A percentile compares a stretch with the other conserved stretches of the same genome.
These are phyloP conservation scores for Phasia obesa DNA, from an alignment of 2,888 invertebrate genomes.

Conservation along the genomic window DNA sequence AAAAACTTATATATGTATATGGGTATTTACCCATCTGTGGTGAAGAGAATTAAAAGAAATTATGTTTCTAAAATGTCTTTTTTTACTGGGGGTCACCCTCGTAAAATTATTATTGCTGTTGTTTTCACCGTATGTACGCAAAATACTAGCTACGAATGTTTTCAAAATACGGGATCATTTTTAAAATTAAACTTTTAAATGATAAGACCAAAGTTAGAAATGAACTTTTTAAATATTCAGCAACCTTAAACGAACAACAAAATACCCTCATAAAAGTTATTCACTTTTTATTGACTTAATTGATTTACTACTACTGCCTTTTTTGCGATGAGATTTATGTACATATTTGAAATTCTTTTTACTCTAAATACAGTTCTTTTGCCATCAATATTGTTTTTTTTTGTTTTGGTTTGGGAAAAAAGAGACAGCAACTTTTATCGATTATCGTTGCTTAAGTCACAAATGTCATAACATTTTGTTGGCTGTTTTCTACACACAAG, in stretches of 20 bases:
- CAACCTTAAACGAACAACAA: slow-evolving; percentile 27
- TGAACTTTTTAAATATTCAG: slow-evolving; percentile 46
- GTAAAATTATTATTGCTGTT: no score
- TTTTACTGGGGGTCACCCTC: background rate
- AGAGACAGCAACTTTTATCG: background rate
- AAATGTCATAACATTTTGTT: slow-evolving; percentile 18
- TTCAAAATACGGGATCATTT: background rate
- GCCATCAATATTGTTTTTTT: slow-evolving; percentile 27
- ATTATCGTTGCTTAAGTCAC: background rate
- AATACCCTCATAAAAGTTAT: slow-evolving; percentile 11
- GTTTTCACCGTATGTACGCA: background rate
- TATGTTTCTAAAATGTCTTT: background rate
- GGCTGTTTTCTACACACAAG: background rate
- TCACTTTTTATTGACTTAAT: slow-evolving; percentile 4
- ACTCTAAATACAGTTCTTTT: slow-evolving; percentile 66
- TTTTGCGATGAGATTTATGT: slow-evolving; percentile 29
- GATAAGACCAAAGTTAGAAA: slow-evolving; percentile 10
- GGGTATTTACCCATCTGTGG: no score
- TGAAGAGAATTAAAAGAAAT: no score
- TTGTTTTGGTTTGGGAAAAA: background rate
- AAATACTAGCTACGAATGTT: background rate
- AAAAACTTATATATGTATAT: no score
- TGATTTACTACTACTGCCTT: slow-evolving; percentile 15
- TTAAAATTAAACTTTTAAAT: background rate
- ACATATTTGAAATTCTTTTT: slow-evolving; percentile 54